A percentile compares a stretch with the other conserved stretches of the same genome.
Evolutionary conservation across 2,113 vertebrate species (phyloP).

Genomic region (Ancistrus triradiatus): DNA sequence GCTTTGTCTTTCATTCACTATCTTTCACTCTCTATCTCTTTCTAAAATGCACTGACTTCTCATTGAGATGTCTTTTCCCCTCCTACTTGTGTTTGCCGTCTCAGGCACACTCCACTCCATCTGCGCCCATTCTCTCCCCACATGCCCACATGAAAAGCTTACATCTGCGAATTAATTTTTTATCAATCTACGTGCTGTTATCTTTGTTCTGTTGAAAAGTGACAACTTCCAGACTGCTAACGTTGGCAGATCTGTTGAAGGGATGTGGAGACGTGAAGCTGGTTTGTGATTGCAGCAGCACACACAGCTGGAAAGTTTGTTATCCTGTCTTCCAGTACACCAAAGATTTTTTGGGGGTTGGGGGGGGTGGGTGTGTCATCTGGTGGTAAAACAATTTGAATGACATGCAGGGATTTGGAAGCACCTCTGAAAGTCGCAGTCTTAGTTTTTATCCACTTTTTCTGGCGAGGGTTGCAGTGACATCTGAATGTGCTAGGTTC

Average conservation of each 20-base stretch:
- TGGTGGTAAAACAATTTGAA: constrained; percentile 60
- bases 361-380: constrained; percentile 59
- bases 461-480: too few species aligned
- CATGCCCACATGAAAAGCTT: constrained; percentile 64
- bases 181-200: constrained; percentile 69
- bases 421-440: too few species aligned
- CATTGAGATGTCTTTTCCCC: constrained; percentile 26
- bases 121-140: constrained; percentile 64
- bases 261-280: constrained; percentile 26
- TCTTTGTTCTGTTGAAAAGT: constrained; percentile 70
- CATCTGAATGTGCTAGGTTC: too few species aligned
- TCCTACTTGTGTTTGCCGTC: constrained; percentile 18
- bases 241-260: constrained; percentile 64
- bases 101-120: constrained; percentile 43
- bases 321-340: constrained; percentile 44
- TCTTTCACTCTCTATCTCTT: constrained; percentile 38
- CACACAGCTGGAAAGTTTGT: constrained; percentile 31
- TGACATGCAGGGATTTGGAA: constrained; percentile 62
- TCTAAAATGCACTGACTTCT: constrained; percentile 31
- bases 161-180: constrained; percentile 68
- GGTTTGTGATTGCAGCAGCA: constrained; percentile 22
- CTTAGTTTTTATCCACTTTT: too few species aligned
- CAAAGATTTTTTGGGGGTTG: constrained; percentile 66
- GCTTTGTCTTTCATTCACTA: constrained; percentile 19
- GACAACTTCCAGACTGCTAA: constrained; percentile 68